phyloP scores from a whole-genome alignment of 1,140 invertebrate species.

The Dryas iulia region DNA sequence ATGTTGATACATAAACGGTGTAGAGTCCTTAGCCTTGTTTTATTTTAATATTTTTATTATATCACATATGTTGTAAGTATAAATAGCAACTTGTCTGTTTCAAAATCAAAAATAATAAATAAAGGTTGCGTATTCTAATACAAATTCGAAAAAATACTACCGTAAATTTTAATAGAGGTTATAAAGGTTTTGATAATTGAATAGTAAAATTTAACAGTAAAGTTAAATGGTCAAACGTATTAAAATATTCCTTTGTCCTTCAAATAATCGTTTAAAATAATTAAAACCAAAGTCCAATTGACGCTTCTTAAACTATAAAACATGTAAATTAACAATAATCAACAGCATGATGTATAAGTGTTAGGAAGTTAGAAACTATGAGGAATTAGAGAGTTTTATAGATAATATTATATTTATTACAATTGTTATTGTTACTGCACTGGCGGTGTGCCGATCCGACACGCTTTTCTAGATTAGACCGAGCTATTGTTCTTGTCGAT shows the following conservation, averaged over 20 bases:
- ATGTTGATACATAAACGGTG: too few relatives aligned
- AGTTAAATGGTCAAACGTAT: too few relatives aligned
- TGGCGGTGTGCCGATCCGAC: slow-evolving; percentile 44
- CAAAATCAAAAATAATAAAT: background rate
- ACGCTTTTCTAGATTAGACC: slow-evolving; percentile 46
- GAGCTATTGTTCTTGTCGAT: slow-evolving; percentile 26
- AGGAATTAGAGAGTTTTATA: slow-evolving; percentile 29
- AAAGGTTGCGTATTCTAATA: too few relatives aligned
- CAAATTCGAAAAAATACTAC: too few relatives aligned
- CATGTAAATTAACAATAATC: slow-evolving; percentile 41
- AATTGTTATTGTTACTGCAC: slow-evolving; percentile 37
- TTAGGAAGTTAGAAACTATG: slow-evolving; percentile 47
- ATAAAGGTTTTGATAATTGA: background rate
- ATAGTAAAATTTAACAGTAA: too few relatives aligned
- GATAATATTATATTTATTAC: slow-evolving; percentile 21
- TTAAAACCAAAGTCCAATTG: slow-evolving; percentile 39
- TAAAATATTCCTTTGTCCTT: background rate
- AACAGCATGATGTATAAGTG: slow-evolving; percentile 68
- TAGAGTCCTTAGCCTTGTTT: background rate
- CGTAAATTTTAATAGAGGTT: too few relatives aligned
- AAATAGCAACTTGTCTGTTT: background rate
- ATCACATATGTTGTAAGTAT: background rate
- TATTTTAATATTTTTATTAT: slow-evolving; percentile 3
- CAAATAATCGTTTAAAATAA: background rate
- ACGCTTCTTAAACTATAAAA: slow-evolving; percentile 29